Conservation (phyloP, 2,113 vertebrate genomes). For the Cricetomys ansorgei region DNA sequence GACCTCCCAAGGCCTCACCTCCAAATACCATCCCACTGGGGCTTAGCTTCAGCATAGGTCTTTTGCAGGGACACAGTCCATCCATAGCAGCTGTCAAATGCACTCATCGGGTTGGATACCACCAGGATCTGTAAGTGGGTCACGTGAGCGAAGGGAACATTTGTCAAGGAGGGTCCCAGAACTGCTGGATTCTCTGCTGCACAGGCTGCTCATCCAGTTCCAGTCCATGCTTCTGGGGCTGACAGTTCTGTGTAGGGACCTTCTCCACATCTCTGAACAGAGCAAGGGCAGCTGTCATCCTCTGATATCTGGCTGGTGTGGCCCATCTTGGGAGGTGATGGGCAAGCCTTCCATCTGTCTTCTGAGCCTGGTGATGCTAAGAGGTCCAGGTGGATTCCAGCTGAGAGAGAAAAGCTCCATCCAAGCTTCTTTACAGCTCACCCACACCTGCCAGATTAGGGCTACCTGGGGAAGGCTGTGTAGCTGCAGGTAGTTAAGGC, state of each 20-base stretch:
- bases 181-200: background rate
- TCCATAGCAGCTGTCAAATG: background rate
- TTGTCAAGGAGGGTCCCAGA: background rate
- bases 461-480: background rate
- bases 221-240: background rate
- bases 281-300: background rate
- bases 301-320: background rate
- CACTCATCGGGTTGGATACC: too few species aligned
- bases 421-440: background rate
- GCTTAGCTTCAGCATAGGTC: background rate
- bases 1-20: background rate
- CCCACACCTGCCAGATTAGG: background rate
- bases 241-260: background rate
- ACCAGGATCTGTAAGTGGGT: background rate
- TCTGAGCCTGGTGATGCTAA: background rate
- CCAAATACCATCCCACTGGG: background rate
- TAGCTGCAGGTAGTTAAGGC: background rate
- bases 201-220: background rate
- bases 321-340: background rate
- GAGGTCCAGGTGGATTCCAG: background rate
- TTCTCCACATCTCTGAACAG: background rate
- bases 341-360: background rate
- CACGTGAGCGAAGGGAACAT: background rate
- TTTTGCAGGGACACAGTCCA: background rate
- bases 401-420: background rate